phyloP scores from a whole-genome alignment of 2,797 vertebrate species.

The Alcedo atthis region DNA sequence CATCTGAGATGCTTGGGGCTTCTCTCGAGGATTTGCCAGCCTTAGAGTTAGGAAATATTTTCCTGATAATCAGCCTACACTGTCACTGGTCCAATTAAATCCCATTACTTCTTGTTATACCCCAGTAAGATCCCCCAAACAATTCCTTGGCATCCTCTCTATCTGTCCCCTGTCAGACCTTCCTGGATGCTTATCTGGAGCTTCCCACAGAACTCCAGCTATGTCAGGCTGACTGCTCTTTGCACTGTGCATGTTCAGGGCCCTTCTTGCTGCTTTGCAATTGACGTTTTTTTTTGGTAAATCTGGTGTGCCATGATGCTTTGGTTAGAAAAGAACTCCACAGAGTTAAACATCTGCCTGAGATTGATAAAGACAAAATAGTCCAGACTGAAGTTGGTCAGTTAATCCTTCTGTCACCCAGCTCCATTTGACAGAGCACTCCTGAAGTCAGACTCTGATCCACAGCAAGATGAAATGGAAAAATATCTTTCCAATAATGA shows the following conservation, averaged over 20 bases:
- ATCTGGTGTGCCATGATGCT: not conserved
- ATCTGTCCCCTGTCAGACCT: conserved; percentile 7
- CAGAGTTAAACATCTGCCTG: conserved; percentile 3
- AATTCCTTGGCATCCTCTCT: conserved; percentile 19
- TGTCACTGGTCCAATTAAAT: conserved; percentile 14
- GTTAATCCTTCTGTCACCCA: not conserved
- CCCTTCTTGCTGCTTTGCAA: not conserved
- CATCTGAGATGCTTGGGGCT: not conserved
- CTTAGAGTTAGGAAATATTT: not conserved
- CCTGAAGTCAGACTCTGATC: not conserved
- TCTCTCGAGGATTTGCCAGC: not conserved
- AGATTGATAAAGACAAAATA: not conserved
- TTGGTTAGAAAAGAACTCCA: conserved; percentile 11
- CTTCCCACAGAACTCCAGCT: not conserved
- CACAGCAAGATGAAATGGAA: not conserved
- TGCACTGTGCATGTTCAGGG: not conserved
- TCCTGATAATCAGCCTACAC: not conserved
- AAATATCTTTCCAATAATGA: not conserved
- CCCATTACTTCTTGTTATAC: conserved; percentile 5
- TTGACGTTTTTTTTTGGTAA: not conserved
- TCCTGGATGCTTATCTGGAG: not conserved
- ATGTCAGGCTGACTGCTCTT: not conserved
- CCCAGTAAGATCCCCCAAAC: not conserved
- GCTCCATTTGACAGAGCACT: not conserved
- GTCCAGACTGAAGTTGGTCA: not conserved